phyloP scores from a whole-genome alignment of 2,888 invertebrate genomes.

The Dryobota labecula region DNA sequence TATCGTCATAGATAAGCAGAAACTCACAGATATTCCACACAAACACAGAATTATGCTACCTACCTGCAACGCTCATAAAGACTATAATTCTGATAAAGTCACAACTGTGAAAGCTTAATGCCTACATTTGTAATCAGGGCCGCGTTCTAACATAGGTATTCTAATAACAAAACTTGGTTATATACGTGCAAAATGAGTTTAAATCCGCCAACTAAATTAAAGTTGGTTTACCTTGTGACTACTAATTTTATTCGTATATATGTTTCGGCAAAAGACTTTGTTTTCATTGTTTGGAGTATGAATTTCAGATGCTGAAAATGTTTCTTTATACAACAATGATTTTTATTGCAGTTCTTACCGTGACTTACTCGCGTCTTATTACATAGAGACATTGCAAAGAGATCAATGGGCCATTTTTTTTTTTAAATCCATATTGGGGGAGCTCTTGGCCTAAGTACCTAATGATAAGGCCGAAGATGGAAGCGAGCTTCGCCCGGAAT shows the following conservation, averaged over 20 bases:
- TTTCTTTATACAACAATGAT: neutral
- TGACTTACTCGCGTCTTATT: neutral
- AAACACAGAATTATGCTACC: slow-evolving; percentile 25
- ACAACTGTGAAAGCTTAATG: slow-evolving; percentile 53
- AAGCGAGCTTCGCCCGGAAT: too few relatives aligned
- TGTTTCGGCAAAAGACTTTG: slow-evolving; percentile 10
- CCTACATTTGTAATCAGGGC: slow-evolving; percentile 59
- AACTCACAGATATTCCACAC: slow-evolving; percentile 12
- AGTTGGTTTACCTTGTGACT: slow-evolving; percentile 44
- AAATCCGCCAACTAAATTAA: slow-evolving; percentile 44
- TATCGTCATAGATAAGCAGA: slow-evolving; percentile 27
- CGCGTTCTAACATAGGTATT: slow-evolving; percentile 58
- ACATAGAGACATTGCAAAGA: neutral
- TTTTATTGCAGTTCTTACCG: neutral
- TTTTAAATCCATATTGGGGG: too few relatives aligned
- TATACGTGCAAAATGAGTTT: slow-evolving; percentile 55
- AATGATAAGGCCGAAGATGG: too few relatives aligned
- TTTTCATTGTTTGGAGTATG: neutral
- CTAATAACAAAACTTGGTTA: slow-evolving; percentile 57
- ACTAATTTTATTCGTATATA: slow-evolving; percentile 52
- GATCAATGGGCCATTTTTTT: too few relatives aligned
- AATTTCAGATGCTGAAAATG: neutral
- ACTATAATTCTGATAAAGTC: slow-evolving; percentile 57
- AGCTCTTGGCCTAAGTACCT: too few relatives aligned
- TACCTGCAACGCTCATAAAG: slow-evolving; percentile 46